Base-by-base conservation (phyloP, 2,113 vertebrate species). In the Plecotus auritus region DNA sequence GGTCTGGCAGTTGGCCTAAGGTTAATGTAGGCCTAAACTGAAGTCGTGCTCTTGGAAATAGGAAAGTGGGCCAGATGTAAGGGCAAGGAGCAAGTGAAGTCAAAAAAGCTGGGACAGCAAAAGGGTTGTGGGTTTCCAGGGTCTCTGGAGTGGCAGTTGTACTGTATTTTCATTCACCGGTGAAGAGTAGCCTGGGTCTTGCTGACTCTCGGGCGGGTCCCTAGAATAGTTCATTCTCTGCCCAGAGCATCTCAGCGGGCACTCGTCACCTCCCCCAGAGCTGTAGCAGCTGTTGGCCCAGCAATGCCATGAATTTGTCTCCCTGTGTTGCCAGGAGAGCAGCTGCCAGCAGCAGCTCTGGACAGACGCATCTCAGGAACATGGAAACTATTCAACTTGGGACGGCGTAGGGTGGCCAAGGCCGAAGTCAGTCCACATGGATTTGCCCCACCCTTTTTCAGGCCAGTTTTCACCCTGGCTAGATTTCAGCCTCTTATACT, bases 281-380 rank as follows among this genome's bases (percentile, higher is more conserved):
- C 93, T 95, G 4, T 40, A 95, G 59, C 78, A 83, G 59, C 77
- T 95, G 96, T 72, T 96, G 47, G 49, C 85, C 35, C 66, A 90
- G 95, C 95, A 95, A 90, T 37, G 95, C 97, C 74, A 18, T 4
- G 94, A 90, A 95, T 96, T 73, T 35, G 54, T 85, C 37, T 89
- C 92, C 90, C 28, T 96, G 61, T 91, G 86, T 95, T 97, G 96
- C 97, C 96, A 98, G 97, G 97, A 97, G 69, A 97, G 95, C 97
- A 98, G 98, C 97, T 91, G 96, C 94, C 93, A 96, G 86, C 94
- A 87, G 97, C 96, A 97, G 89, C 97, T 96, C 35, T 0, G 85
- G 96, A 81, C 82, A 92, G 80, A 80, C 93, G 37, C 35, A 18
- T 93, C 96, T 66, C 47, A 77, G 97, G 94, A 95, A 92, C 26